Evolutionary conservation across 2,888 invertebrate species (phyloP).

Genomic region (Epinotia brunnichana): DNA sequence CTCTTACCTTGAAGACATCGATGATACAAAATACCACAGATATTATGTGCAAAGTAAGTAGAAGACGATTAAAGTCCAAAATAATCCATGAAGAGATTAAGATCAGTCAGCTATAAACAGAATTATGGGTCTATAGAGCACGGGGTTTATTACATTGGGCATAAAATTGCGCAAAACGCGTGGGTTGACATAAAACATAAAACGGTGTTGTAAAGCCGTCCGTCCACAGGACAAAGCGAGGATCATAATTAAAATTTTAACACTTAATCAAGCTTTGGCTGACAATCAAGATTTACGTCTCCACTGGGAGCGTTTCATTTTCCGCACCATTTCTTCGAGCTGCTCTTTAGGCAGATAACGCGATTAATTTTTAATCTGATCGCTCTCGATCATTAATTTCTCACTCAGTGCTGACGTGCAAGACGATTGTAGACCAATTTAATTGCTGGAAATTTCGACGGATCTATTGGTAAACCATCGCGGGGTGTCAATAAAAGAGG

Average conservation of each 20-base stretch:
- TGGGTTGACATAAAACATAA: constrained; percentile 44
- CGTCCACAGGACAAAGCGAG: constrained; percentile 53
- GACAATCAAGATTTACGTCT: constrained; percentile 75
- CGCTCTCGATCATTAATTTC: constrained; percentile 57
- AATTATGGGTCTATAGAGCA: constrained; percentile 33
- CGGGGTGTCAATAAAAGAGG: not conserved
- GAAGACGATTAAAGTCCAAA: not conserved
- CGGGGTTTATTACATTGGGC: constrained; percentile 34
- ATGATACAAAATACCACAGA: too few relatives aligned
- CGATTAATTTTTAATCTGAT: constrained; percentile 76
- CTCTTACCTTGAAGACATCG: too few relatives aligned
- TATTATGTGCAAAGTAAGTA: not conserved
- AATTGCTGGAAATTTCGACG: constrained; percentile 30
- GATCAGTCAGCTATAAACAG: constrained; percentile 33
- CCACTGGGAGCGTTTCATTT: constrained; percentile 69
- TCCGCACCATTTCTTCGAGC: constrained; percentile 69
- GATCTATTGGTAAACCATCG: not conserved
- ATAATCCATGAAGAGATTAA: constrained; percentile 33
- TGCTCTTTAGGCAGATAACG: constrained; percentile 63
- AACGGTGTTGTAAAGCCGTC: constrained; percentile 47
- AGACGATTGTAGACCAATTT: constrained; percentile 23
- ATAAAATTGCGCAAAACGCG: constrained; percentile 38
- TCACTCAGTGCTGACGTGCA: constrained; percentile 32
- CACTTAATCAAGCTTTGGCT: constrained; percentile 77
- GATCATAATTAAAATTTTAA: constrained; percentile 79